phyloP scores from a whole-genome alignment of 2,113 vertebrate species.

The Neodontobutis hainanensis region DNA sequence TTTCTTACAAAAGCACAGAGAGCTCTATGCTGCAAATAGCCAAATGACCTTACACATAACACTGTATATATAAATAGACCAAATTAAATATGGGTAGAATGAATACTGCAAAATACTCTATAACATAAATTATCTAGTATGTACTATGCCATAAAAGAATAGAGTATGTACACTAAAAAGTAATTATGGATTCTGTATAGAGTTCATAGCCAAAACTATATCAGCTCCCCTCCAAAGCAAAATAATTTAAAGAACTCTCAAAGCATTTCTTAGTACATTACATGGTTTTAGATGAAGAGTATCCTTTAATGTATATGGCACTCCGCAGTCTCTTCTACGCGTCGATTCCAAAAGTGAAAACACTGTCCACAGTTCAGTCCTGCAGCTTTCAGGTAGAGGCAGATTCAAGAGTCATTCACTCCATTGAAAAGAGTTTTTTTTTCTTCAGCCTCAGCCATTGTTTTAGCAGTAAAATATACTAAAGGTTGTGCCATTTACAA shows the following conservation, averaged over 20 bases:
- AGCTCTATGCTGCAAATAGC: conserved; percentile 49
- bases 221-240: conserved; percentile 51
- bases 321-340: conserved; percentile 57
- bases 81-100: conserved; percentile 81
- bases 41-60: conserved; percentile 75
- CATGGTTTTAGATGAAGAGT: conserved; percentile 63
- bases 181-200: conserved; percentile 56
- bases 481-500: conserved; percentile 50
- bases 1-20: conserved; percentile 56
- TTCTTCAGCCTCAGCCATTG: conserved; percentile 44
- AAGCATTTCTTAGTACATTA: conserved; percentile 67
- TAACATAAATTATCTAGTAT: conserved; percentile 79
- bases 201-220: conserved; percentile 50
- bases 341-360: conserved; percentile 31
- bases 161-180: conserved; percentile 71
- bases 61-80: conserved; percentile 84
- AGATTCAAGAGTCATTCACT: conserved; percentile 36
- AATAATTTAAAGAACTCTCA: conserved; percentile 76
- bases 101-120: conserved; percentile 83
- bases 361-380: conserved; percentile 36
- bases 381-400: conserved; percentile 41
- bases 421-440: conserved; percentile 41
- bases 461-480: conserved; percentile 60
- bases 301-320: conserved; percentile 78
- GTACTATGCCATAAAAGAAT: conserved; percentile 68